Percentiles rank a stretch among this genome's conserved stretches.
Conservation (phyloP, 2,888 invertebrate species). For the Rhyacophila evoluta region DNA sequence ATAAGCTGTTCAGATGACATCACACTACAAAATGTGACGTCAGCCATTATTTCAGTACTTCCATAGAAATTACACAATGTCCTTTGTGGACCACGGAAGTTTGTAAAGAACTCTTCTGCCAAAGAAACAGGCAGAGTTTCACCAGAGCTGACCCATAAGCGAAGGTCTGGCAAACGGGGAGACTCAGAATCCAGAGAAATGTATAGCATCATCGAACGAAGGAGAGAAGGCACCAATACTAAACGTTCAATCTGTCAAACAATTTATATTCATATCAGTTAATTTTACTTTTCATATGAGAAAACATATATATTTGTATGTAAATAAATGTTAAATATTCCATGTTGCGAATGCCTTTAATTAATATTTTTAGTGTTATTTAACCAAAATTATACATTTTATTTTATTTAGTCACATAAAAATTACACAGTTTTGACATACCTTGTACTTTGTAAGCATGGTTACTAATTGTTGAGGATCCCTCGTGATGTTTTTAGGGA, state of each 20-base stretch:
- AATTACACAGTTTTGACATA: no score
- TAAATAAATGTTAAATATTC: no score
- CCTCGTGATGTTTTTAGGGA: slow-evolving; percentile 79
- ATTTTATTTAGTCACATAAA: no score
- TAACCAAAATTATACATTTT: no score
- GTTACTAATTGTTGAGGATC: slow-evolving; percentile 82
- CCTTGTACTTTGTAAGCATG: slow-evolving; percentile 78
- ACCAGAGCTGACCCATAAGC: slow-evolving; percentile 89
- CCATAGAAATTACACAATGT: slow-evolving; percentile 90
- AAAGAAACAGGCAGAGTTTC: slow-evolving; percentile 81
- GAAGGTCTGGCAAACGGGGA: slow-evolving; percentile 71
- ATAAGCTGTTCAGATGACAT: slow-evolving; percentile 73
- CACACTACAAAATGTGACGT: slow-evolving; percentile 84
- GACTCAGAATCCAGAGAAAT: slow-evolving; percentile 71
- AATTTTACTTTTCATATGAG: no score
- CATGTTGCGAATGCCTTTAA: no score
- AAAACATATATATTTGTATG: no score
- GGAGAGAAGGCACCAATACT: slow-evolving; percentile 85
- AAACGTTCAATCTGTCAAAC: slow-evolving; percentile 79
- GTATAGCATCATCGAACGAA: slow-evolving; percentile 83
- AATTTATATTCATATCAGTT: no score
- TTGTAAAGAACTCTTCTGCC: slow-evolving; percentile 80
- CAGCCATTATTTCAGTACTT: slow-evolving; percentile 93
- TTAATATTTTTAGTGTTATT: no score
- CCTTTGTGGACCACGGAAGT: slow-evolving; percentile 75